These are phyloP conservation scores for Catharus fuscescens DNA, from an alignment of 2,113 vertebrate genomes.

Conservation along the genomic window DNA sequence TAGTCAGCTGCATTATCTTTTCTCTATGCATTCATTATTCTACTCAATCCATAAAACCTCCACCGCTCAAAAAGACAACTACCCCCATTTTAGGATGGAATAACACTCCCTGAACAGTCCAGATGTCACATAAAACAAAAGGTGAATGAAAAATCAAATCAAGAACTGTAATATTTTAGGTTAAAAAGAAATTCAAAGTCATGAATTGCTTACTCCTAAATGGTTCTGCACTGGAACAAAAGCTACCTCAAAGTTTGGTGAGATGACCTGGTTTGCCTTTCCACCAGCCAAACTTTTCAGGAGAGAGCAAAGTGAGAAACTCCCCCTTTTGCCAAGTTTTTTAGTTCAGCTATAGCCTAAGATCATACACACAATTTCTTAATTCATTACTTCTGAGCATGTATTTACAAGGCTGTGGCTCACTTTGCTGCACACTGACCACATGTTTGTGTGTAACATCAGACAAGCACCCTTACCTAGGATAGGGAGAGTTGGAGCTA, in stretches of 20 bases:
- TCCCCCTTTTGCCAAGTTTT: neutral
- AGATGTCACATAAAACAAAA: constrained; percentile 9
- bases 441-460: neutral
- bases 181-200: neutral
- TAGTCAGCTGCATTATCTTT: neutral
- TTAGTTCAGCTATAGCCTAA: neutral
- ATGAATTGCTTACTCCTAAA: neutral
- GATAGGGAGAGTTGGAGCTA: accelerated
- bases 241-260: neutral
- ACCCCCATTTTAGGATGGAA: neutral
- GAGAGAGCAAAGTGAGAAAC: neutral
- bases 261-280: neutral
- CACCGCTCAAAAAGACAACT: neutral
- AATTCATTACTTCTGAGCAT: neutral
- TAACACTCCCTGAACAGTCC: neutral
- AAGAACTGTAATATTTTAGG: neutral
- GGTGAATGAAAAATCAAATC: neutral
- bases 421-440: neutral
- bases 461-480: neutral
- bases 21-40: neutral
- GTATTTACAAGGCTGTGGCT: neutral
- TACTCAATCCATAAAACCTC: neutral
- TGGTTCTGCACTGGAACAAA: neutral
- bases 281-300: neutral
- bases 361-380: neutral